These are phyloP conservation scores for Brassicogethes aeneus DNA, from an alignment of 2,888 invertebrate species.

Conservation along the genomic window DNA sequence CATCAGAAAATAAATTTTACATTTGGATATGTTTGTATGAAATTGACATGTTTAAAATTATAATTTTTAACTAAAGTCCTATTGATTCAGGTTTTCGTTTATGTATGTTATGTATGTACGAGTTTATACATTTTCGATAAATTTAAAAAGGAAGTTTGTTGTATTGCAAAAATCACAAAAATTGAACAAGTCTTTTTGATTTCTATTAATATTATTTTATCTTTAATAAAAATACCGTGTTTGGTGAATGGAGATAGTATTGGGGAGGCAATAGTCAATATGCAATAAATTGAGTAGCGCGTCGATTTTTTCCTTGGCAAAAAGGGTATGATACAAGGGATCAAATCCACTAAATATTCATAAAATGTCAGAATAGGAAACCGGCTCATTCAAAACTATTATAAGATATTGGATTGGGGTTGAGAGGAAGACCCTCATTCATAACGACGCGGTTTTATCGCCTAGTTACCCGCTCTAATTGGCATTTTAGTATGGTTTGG, in stretches of 20 bases:
- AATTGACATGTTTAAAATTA: no score
- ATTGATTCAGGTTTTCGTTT: no score
- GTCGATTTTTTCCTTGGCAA: not conserved
- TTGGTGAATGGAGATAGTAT: not conserved
- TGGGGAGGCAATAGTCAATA: not conserved
- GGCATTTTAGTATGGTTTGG: slow-evolving; percentile 31
- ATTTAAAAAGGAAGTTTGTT: no score
- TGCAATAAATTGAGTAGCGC: not conserved
- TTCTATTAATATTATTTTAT: not conserved
- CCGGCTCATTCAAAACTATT: slow-evolving; percentile 23
- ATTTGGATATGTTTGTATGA: no score
- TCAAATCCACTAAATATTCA: slow-evolving; percentile 24
- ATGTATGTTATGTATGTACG: no score
- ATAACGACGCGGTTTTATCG: slow-evolving; percentile 27
- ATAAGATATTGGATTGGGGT: slow-evolving; percentile 29
- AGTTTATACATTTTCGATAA: no score
- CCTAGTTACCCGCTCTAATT: slow-evolving; percentile 33
- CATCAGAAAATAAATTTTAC: no score
- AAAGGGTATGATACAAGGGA: slow-evolving; percentile 8
- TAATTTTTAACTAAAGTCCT: no score
- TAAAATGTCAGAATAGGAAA: slow-evolving; percentile 24
- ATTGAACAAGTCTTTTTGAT: no score
- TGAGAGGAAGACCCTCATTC: slow-evolving; percentile 23
- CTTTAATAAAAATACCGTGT: not conserved
- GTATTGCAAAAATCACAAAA: no score